Base-by-base conservation (phyloP, 2,888 invertebrate species). In the Mesorhabditis belari region DNA sequence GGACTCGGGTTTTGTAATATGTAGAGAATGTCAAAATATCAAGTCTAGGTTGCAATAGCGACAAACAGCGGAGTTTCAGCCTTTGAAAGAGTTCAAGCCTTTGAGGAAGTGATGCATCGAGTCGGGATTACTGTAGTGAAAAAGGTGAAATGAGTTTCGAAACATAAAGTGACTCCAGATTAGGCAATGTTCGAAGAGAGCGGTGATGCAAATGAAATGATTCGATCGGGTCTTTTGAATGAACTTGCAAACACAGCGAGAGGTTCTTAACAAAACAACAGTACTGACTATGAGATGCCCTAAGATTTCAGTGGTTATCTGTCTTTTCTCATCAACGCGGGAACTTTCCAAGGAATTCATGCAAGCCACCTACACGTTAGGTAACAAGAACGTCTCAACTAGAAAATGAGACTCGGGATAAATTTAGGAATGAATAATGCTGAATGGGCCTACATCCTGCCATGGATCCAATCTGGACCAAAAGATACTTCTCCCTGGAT, bases 261-360 rank as follows among this genome's bases (percentile, higher is more conserved):
- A 67, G 67, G 79, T 78, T 25, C 5, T 56, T 51, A 12, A 1
- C 9, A 21, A 26, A 5, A n/a, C n/a, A n/a, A n/a, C n/a, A 35
- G 35, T 9, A 50, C 19, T 6, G 51, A n/a, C 1, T 6, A 9
- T n/a, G 51, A 23, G 21, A 50, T 1, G 17, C 9, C 9, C 6
- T 9, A 23, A 50, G 51, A 50, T 21, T 50, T 50, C 19, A 50
- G 51, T 50, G 17, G 51, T 50, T n/a, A 65, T 79, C 35, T 78
- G 77, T 58, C 60, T 79, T 27, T 79, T 79, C 58, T 77, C 77
- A 0, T 69, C 76, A 1, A 79, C 79, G n/a, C 73, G 77, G 49
- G 79, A 79, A 55, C 60, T 76, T 24, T 68, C 77, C 9, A 75
- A 70, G 59, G 79, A 79, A 58, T 79, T 79, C 67, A 79, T 79